Evolutionary conservation across 2,888 invertebrate genomes (phyloP).

Genomic region (Drosophila robusta): DNA sequence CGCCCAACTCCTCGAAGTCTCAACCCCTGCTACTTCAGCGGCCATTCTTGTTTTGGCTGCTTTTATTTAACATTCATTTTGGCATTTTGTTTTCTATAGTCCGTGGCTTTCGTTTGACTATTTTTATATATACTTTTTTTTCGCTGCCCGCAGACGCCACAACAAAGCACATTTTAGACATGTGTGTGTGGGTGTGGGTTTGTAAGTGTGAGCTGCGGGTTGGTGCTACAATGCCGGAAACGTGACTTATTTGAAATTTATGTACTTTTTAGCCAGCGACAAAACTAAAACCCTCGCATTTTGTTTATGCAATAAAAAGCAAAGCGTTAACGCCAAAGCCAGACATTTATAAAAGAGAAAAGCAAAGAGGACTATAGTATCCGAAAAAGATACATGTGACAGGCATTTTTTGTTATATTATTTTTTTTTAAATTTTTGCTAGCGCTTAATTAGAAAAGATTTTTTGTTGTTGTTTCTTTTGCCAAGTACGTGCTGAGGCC

Average conservation of each 20-base stretch:
- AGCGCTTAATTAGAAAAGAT: conserved; percentile 73
- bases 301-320: conserved; percentile 56
- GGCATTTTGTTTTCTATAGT: conserved; percentile 57
- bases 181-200: conserved; percentile 7
- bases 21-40: conserved; percentile 9
- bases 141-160: conserved; percentile 66
- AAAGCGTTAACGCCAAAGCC: conserved; percentile 26
- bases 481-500: conserved; percentile 38
- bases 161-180: conserved; percentile 65
- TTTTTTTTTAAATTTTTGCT: conserved; percentile 31
- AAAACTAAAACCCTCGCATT: conserved; percentile 44
- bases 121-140: conserved; percentile 34
- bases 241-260: conserved; percentile 79
- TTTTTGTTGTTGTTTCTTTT: conserved; percentile 20
- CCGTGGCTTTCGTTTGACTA: conserved; percentile 47
- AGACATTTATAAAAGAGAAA: conserved; percentile 29
- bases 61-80: conserved; percentile 62
- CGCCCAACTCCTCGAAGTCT: neutral
- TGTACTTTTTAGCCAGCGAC: conserved; percentile 71
- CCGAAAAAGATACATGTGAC: conserved; percentile 17
- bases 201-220: conserved; percentile 18
- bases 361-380: neutral
- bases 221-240: conserved; percentile 61
- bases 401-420: conserved; percentile 31
- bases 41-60: conserved; percentile 38